Evolutionary conservation across 2,888 invertebrate genomes (phyloP).

Genomic region (Lapara coniferarum): DNA sequence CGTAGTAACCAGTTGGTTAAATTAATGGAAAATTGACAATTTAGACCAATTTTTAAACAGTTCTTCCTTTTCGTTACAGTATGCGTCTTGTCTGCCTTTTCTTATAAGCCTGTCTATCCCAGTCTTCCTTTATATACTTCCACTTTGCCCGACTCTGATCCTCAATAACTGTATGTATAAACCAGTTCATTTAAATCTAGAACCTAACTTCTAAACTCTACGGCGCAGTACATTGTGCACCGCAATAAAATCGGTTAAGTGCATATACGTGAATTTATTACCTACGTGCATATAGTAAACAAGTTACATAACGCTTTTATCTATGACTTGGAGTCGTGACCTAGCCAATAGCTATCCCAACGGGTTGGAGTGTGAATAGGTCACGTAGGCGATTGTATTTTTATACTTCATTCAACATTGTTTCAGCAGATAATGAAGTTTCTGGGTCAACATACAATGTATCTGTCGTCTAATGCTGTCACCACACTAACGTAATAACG

Average conservation of each 20-base stretch:
- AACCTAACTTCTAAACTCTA: too few relatives aligned
- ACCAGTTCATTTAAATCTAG: too few relatives aligned
- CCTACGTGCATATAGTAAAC: slow-evolving; percentile 19
- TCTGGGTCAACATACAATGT: slow-evolving; percentile 7
- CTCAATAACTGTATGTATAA: too few relatives aligned
- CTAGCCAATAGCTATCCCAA: slow-evolving; percentile 47
- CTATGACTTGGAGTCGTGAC: slow-evolving; percentile 39
- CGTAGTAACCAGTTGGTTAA: too few relatives aligned
- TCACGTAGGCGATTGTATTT: slow-evolving; percentile 65
- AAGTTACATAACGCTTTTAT: slow-evolving; percentile 34
- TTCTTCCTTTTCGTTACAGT: too few relatives aligned
- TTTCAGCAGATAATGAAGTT: slow-evolving; percentile 17
- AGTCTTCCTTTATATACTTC: too few relatives aligned
- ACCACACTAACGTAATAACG: too few relatives aligned
- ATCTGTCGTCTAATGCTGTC: neutral
- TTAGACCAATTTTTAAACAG: too few relatives aligned
- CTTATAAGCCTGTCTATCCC: too few relatives aligned
- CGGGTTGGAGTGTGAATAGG: slow-evolving; percentile 66
- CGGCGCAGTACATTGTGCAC: neutral
- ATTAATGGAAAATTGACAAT: too few relatives aligned
- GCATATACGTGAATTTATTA: slow-evolving; percentile 29
- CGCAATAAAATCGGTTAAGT: slow-evolving; percentile 7
- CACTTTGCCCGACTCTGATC: too few relatives aligned
- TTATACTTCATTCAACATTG: slow-evolving; percentile 26
- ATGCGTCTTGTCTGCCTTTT: too few relatives aligned